Conservation (phyloP, 2,888 invertebrate species). For the Ferrisia virgata region DNA sequence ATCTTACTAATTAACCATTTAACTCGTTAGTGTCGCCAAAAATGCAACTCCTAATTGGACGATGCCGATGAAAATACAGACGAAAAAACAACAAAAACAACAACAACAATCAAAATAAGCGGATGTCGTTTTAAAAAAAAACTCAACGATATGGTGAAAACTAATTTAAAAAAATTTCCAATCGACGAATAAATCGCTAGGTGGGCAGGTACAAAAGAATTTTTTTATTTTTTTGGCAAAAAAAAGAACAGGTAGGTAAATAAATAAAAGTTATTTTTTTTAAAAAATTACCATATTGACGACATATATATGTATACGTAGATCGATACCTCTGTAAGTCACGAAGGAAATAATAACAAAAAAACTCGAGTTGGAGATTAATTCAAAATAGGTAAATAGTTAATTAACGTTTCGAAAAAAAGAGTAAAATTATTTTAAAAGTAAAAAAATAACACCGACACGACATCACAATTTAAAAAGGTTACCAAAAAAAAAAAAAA, state of each 20-base stretch:
- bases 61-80: no score
- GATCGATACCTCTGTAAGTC: not conserved
- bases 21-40: not conserved
- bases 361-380: not conserved
- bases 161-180: no score
- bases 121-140: not conserved
- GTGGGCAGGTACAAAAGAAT: no score
- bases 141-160: no score
- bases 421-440: no score
- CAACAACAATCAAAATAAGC: not conserved
- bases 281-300: not conserved
- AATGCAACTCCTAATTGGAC: not conserved
- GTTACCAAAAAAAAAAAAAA: no score
- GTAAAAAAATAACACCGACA: not conserved
- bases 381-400: not conserved
- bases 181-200: no score
- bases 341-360: not conserved
- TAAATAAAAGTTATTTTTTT: no score
- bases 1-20: not conserved
- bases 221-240: not conserved
- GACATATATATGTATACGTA: no score
- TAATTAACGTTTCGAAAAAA: not conserved
- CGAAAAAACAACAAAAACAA: no score
- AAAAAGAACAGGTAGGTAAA: no score
- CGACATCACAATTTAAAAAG: constrained; percentile 11